Conservation (phyloP, 2,888 invertebrate species). For the Melitaea athalia region DNA sequence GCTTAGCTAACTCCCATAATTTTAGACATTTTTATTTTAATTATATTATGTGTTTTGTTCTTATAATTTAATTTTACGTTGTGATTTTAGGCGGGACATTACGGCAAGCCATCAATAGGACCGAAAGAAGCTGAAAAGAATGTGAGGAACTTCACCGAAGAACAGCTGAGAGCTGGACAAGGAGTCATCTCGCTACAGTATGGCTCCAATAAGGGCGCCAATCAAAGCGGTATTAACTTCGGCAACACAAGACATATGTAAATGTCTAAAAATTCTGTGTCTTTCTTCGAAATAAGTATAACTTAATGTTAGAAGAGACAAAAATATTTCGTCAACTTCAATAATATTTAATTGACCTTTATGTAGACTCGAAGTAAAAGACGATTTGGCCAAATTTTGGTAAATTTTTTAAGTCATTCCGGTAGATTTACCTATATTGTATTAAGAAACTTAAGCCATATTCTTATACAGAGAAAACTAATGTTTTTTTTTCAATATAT, state of each 20-base stretch:
- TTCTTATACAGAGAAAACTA: slow-evolving; percentile 32
- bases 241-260: slow-evolving; percentile 99
- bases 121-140: slow-evolving; percentile 98
- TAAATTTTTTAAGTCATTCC: slow-evolving; percentile 25
- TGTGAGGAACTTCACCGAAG: slow-evolving; percentile 95
- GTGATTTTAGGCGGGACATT: slow-evolving; percentile 87
- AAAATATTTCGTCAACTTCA: slow-evolving; percentile 13
- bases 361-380: slow-evolving; percentile 16
- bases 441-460: slow-evolving; percentile 23
- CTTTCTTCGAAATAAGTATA: slow-evolving; percentile 27
- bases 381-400: slow-evolving; percentile 12
- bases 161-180: slow-evolving; percentile 96
- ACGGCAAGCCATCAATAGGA: slow-evolving; percentile 94
- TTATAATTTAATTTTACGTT: not conserved
- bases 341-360: slow-evolving; percentile 7
- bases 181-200: slow-evolving; percentile 97
- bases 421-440: slow-evolving; percentile 9
- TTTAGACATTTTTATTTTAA: too few relatives aligned
- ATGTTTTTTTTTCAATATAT: slow-evolving; percentile 1
- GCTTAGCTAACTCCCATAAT: too few relatives aligned
- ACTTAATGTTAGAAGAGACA: slow-evolving; percentile 24
- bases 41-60: not conserved
- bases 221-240: slow-evolving; percentile 97
- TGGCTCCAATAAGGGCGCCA: slow-evolving; percentile 99
- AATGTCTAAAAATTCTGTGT: slow-evolving; percentile 36